Evolutionary conservation across 2,113 vertebrate genomes (phyloP), one percentile per base, ranked within the genome.

Genomic region (Salminus brasiliensis): DNA sequence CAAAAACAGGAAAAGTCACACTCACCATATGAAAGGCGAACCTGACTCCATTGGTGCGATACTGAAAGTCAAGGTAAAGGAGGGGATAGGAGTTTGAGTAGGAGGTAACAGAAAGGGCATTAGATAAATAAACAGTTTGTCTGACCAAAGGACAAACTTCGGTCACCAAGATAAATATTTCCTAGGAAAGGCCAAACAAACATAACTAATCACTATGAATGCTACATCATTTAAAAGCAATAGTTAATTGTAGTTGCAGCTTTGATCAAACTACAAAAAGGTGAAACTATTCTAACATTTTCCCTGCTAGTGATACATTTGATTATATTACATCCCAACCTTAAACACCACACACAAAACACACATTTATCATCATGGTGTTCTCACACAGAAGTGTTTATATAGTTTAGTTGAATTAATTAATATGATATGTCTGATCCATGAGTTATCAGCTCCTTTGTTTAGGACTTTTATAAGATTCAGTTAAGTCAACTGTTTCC

Each of bases 291-390:
- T n/a, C n/a, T n/a, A n/a, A n/a, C n/a, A n/a, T n/a, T n/a, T n/a
- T n/a, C n/a, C n/a, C n/a, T n/a, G n/a, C n/a, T n/a, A n/a, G n/a
- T n/a, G n/a, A n/a, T n/a, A n/a, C n/a, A n/a, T n/a, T n/a, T n/a
- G n/a, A n/a, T n/a, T n/a, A n/a, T 43, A 11, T 43, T 43, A 1
- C 1, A 11, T 43, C 1, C 12, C 6, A 1, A 11, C 16, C 45
- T 93, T 88, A 47, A 93, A 90, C 60, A 94, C 90, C 79, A 98
- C 89, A 11, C 12, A 57, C 25, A 25, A 15, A 49, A 11, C 30
- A 34, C 25, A 49, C 30, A n/a, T n/a, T 10, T 16, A 9, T 12
- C 16, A 72, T 39, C 1, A n/a, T 18, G 2, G 18, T n/a, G n/a
- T n/a, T n/a, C 0, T n/a, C 36, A 16, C 32, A 74, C 10, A 6